Evolutionary conservation across 2,888 invertebrate species (phyloP).

Genomic region (Amphimallon solstitiale): DNA sequence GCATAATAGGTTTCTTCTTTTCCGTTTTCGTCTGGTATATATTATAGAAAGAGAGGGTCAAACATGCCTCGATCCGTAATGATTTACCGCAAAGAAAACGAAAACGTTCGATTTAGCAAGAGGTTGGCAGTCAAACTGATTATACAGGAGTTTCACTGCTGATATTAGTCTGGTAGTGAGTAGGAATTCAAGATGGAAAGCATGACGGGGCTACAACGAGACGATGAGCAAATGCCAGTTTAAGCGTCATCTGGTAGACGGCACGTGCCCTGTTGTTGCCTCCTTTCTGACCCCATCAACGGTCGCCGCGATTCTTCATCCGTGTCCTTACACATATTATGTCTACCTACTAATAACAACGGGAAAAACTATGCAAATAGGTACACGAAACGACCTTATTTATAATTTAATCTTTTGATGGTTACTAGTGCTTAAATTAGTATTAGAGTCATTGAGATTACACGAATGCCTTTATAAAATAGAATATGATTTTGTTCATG

Average conservation of each 20-base stretch:
- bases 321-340: conserved; percentile 42
- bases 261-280: conserved; percentile 50
- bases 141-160: conserved; percentile 5
- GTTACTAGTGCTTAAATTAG: background rate
- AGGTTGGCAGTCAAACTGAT: conserved; percentile 1
- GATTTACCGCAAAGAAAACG: conserved; percentile 22
- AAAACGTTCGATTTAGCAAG: conserved; percentile 2
- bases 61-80: conserved; percentile 7
- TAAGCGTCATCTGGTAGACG: conserved; percentile 54
- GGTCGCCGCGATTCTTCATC: conserved; percentile 52
- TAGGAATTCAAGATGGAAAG: conserved; percentile 11
- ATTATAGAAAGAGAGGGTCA: background rate
- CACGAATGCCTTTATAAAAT: too few species aligned
- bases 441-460: too few species aligned
- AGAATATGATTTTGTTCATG: too few species aligned
- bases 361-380: conserved; percentile 11
- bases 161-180: conserved; percentile 6
- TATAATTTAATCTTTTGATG: background rate
- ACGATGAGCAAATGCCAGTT: conserved; percentile 33
- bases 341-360: conserved; percentile 9
- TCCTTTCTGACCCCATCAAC: conserved; percentile 44
- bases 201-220: conserved; percentile 20
- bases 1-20: conserved; percentile 14
- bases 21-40: background rate
- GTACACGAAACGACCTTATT: conserved; percentile 11